Evolutionary conservation across 2,888 invertebrate genomes (phyloP).

Genomic region (Andrena hattorfiana): DNA sequence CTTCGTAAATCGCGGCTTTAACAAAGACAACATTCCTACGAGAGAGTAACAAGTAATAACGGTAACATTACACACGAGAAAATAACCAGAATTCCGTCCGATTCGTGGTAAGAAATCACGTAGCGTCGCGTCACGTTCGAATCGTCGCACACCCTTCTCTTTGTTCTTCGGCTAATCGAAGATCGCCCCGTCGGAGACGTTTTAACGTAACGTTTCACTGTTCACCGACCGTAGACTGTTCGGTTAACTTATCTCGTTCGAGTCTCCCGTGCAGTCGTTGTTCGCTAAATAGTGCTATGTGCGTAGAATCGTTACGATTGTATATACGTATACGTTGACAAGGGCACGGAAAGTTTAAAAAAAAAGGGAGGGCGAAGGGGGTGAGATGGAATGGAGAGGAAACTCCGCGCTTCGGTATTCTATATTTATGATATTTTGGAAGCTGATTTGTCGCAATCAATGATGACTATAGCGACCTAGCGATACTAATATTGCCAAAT

Average conservation of each 20-base stretch:
- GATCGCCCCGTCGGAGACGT: no score
- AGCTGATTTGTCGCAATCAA: constrained; percentile 41
- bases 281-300: neutral
- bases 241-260: constrained; percentile 13
- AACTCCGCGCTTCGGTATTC: constrained; percentile 25
- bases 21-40: constrained; percentile 1
- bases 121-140: neutral
- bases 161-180: no score
- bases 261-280: neutral
- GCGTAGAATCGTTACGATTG: neutral
- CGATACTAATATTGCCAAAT: constrained; percentile 79
- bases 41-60: neutral
- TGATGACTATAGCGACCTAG: constrained; percentile 24
- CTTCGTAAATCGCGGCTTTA: neutral
- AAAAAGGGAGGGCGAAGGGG: neutral
- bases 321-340: neutral
- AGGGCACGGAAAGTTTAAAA: neutral
- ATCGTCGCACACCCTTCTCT: neutral
- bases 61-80: neutral
- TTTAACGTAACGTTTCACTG: neutral
- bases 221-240: neutral
- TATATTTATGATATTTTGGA: constrained; percentile 31
- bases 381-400: neutral
- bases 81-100: constrained; percentile 11
- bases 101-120: constrained; percentile 4